Evolutionary conservation across 1,140 invertebrate species (phyloP), one percentile per base, ranked within the genome.

Genomic region (Teleogryllus occipitalis): DNA sequence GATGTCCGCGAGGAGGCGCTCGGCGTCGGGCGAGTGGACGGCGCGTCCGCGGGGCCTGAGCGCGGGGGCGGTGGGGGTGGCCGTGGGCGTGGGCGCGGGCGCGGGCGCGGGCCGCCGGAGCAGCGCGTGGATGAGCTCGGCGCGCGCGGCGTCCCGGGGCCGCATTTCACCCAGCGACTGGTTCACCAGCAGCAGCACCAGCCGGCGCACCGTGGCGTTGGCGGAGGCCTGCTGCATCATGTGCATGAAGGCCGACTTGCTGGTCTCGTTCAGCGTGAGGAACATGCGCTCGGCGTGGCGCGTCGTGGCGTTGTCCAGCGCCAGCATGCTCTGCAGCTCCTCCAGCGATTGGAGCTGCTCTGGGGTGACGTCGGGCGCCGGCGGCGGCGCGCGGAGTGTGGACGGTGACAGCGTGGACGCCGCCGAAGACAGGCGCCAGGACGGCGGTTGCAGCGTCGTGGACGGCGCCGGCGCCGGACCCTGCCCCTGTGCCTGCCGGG

Each of bases 151-250:
- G 85, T 93, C 87, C 83, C 90, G 85, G 80, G 90, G 89, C 27
- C 91, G 87, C 79, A 91, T 88, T 82, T 91, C 88, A 85, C 93
- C 87, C 83, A 90, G 85, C 80, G 90, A 89, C 86, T 84, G 84
- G 83, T 92, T 93, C 14, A 95, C 93, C 79, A 95, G 85, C 15
- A 95, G 84, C 12, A 95, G 84, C 65, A 95, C 91, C 18, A 95
- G 85, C 76, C 93, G 89, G 79, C 92, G 88, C 0, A 94, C 92
- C 2, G 92, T 92, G 74, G 91, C 91, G 84, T 94, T 94, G 79
- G 89, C 90, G 82, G 92, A 91, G 7, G 93, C 93, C 84, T 94
- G n/a, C 82, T 92, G 91, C 93, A 95, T 95, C 8, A 94, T 91
- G 80, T 91, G 90, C 88, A 93, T 92, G 73, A 95, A 84, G 76